Base-by-base conservation (phyloP, 2,888 invertebrate genomes). In the Pseudococcus longispinus region DNA sequence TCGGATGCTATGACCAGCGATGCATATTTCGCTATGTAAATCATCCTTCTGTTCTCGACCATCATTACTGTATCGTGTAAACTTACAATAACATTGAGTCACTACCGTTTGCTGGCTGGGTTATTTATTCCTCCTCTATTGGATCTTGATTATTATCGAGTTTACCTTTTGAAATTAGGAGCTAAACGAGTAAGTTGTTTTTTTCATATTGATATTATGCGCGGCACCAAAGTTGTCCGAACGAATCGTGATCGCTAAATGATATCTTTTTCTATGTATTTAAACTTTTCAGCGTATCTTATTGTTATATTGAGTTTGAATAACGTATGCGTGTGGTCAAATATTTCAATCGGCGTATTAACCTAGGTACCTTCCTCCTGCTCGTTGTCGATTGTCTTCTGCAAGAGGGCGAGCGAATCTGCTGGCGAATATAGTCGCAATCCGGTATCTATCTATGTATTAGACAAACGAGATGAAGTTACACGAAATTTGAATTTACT, bases 231-330 rank as follows among this genome's bases (percentile, higher is more conserved):
- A 86, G 55, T 80, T 80, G 86, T 80, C 86, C 51, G 77, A 55
- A 80, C 86, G 80, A 86, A 86, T 86, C 86, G 86, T 86, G 86
- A 86, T 86, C 86, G 37, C 51, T 86, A 86, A 86, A 86, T 86
- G 86, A 86, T 86, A 86, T 86, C 86, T 86, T 86, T 86, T 85
- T 42, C 44, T 44, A 23, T 55, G 51, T 51, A 51, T 86, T 86
- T 80, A 46, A 80, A 80, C n/a, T 46, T 77, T 77, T 77, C 29
- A 80, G 46, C 37, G 37, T 55, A 46, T 74, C 44, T 80, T 32
- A 46, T 77, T 86, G 86, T 77, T 77, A 32, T 85, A 26, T 74
- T 37, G 37, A 42, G 37, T 44, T 23, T 42, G 70, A 65, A 65
- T 55, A 20, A 44, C 37, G 44, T 86, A 86, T 86, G 86, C 86